Base-by-base conservation (phyloP, 2,113 vertebrate species). In the Phyllostomus discolor region DNA sequence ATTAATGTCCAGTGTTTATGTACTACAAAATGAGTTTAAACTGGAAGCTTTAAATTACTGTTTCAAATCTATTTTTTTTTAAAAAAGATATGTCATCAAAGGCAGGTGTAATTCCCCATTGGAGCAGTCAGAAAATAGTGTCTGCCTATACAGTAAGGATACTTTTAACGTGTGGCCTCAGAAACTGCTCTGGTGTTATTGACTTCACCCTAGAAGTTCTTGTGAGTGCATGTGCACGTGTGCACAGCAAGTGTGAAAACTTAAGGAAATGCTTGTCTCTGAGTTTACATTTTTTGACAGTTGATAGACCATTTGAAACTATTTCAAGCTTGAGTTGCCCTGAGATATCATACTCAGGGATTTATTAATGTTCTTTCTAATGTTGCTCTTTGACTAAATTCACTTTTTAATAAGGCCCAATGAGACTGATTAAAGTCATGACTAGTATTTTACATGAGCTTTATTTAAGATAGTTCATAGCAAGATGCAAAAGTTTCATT, bases 361-460 rank as follows among this genome's bases (percentile, higher is more conserved):
- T 48, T 97, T 85, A 28, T 50, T 70, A 48, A 54, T 12, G 1
- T 93, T 91, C 62, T 85, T 87, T 94, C 81, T 92, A 96, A 94
- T 96, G 97, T 88, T 95, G 72, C 82, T 96, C 57, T 78, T 92
- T 83, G 50, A 72, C 35, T 97, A 93, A 69, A 88, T 84, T 92
- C 17, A 94, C 73, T 86, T 97, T 97, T 94, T 97, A 97, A 97
- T 94, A 92, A 66, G 82, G 57, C 92, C 96, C 97, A 70, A 9
- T 43, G 97, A 96, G 96, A 97, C 94, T 89, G 82, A 97, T 98
- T 97, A 97, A 97, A 95, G 90, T 54, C 11, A 16, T 81, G 59
- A 92, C 79, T 67, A 57, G 22, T 94, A 85, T 84, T 94, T 95
- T 95, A 35, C 59, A 69, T 20, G 5, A 14, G 14, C 8, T 94